A percentile compares a stretch with the other conserved stretches of the same genome.
Conservation (phyloP, 2,888 invertebrate genomes). For the Theretra japonica region DNA sequence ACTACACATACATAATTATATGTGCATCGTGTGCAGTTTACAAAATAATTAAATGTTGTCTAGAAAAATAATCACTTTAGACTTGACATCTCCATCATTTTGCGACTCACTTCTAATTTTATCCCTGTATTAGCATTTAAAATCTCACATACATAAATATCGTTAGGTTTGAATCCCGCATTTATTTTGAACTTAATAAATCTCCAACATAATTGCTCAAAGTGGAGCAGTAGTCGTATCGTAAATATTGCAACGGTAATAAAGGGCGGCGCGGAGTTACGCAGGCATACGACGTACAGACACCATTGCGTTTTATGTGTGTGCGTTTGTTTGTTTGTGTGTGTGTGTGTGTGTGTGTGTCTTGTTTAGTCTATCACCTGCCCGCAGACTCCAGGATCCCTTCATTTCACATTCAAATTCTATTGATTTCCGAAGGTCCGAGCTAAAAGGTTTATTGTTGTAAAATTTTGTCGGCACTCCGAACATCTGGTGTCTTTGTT, state of each 20-base stretch:
- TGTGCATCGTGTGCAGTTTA: too few relatives aligned
- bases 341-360: conserved; percentile 43
- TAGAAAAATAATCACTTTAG: too few relatives aligned
- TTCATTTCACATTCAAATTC: conserved; percentile 53
- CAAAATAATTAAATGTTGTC: too few relatives aligned
- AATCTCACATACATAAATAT: too few relatives aligned
- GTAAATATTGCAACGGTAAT: conserved; percentile 51
- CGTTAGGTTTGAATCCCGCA: too few relatives aligned
- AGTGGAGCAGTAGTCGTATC: conserved; percentile 57
- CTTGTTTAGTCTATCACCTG: conserved; percentile 41
- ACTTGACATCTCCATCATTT: too few relatives aligned
- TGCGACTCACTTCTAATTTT: too few relatives aligned
- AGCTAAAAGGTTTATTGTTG: conserved; percentile 55
- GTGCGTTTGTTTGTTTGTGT: conserved; percentile 40
- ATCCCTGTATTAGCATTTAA: too few relatives aligned
- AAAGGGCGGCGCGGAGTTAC: conserved; percentile 62
- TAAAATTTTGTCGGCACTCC: conserved; percentile 52
- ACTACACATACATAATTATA: too few relatives aligned
- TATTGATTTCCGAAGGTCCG: conserved; percentile 58
- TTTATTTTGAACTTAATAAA: too few relatives aligned
- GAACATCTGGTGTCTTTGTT: conserved; percentile 70
- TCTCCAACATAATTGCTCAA: conserved; percentile 31
- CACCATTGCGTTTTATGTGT: conserved; percentile 44
- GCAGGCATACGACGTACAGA: conserved; percentile 45
- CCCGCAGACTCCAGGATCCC: conserved; percentile 42